phyloP scores from a whole-genome alignment of 1,140 invertebrate genomes.

The Drosophila sproati region DNA sequence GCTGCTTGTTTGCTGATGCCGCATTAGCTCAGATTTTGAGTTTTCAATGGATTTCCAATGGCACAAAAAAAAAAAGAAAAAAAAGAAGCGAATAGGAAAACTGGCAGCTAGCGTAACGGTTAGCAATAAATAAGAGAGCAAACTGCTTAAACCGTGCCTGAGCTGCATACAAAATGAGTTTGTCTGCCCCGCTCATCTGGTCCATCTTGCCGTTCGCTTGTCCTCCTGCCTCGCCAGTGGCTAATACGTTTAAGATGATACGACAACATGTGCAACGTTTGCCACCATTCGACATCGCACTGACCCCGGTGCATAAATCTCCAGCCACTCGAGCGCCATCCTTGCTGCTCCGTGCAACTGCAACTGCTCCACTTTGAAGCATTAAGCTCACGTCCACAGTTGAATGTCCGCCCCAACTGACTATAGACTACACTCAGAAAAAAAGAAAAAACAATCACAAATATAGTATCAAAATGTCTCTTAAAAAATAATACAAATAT shows the following conservation, averaged over 20 bases:
- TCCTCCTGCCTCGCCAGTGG: conserved; percentile 26
- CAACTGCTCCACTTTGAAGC: conserved; percentile 40
- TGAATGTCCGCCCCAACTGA: conserved; percentile 29
- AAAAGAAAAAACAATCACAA: background rate
- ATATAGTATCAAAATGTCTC: background rate
- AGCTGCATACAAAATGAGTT: conserved; percentile 76
- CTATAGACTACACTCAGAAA: background rate
- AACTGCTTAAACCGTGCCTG: conserved; percentile 77
- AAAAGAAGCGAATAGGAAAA: conserved; percentile 1
- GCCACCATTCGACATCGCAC: conserved; percentile 59
- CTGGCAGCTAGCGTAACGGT: conserved; percentile 60
- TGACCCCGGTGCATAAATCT: conserved; percentile 76
- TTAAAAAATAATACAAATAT: background rate
- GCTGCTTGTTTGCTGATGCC: conserved; percentile 68
- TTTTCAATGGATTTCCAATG: conserved; percentile 67
- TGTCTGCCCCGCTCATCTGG: background rate
- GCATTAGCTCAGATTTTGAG: conserved; percentile 77
- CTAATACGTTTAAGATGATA: conserved; percentile 83
- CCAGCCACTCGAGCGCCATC: conserved; percentile 69
- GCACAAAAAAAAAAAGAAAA: background rate
- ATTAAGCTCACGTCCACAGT: conserved; percentile 69
- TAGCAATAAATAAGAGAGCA: conserved; percentile 80
- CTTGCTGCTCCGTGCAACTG: conserved; percentile 21
- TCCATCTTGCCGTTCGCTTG: too few relatives aligned
- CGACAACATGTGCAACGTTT: conserved; percentile 80